These are phyloP conservation scores for Cephus pulcher DNA, from an alignment of 2,888 invertebrate genomes.

Conservation along the genomic window DNA sequence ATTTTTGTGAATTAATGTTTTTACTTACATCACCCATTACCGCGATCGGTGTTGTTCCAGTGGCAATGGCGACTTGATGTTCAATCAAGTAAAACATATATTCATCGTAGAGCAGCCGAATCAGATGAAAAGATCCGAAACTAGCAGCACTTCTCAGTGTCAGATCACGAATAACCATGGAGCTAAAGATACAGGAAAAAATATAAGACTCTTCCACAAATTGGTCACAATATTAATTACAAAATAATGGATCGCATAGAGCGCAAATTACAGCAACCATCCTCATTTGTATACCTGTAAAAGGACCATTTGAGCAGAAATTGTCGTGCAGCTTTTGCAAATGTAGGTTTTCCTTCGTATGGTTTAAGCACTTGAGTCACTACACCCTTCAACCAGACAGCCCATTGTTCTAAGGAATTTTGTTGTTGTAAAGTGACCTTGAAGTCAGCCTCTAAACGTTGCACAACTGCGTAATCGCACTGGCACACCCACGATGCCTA, in stretches of 20 bases:
- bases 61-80: constrained; percentile 93
- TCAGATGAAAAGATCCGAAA: constrained; percentile 98
- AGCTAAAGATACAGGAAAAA: constrained; percentile 70
- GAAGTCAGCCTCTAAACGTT: constrained; percentile 91
- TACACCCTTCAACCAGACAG: constrained; percentile 94
- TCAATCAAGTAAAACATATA: constrained; percentile 99
- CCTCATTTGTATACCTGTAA: constrained; percentile 76
- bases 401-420: constrained; percentile 97
- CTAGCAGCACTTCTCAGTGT: constrained; percentile 96
- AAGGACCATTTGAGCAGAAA: constrained; percentile 99
- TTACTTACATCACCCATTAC: constrained; percentile 82
- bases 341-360: constrained; percentile 85
- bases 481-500: constrained; percentile 98
- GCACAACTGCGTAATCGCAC: constrained; percentile 87
- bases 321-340: constrained; percentile 87
- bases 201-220: background rate
- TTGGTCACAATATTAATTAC: background rate
- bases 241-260: background rate
- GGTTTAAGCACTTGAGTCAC: constrained; percentile 91
- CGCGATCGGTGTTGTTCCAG: constrained; percentile 92
- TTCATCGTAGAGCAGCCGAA: constrained; percentile 97
- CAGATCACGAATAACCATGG: constrained; percentile 97
- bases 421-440: constrained; percentile 92
- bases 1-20: background rate
- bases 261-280: constrained; percentile 5